Evolutionary conservation across 1,140 invertebrate genomes (phyloP).

Genomic region (Dermatophagoides farinae): DNA sequence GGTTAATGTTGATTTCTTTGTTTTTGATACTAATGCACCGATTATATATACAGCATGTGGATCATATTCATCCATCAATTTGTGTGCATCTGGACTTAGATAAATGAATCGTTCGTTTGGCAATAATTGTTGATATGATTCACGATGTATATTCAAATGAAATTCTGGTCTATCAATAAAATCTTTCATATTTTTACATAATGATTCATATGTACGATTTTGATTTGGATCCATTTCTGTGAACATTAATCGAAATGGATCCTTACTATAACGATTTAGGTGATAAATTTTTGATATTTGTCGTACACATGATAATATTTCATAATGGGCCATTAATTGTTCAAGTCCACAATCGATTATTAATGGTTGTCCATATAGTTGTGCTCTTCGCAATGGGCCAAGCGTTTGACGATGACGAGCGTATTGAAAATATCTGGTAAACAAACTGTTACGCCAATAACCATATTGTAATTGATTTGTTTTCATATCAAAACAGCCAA

Average conservation of each 20-base stretch:
- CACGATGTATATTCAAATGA: neutral
- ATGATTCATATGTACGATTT: slow-evolving; percentile 1
- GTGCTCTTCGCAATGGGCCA: neutral
- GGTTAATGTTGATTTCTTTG: neutral
- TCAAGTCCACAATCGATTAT: slow-evolving; percentile 8
- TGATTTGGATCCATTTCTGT: neutral
- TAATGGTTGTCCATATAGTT: neutral
- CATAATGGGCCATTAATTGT: neutral
- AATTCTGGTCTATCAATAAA: neutral
- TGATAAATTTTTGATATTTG: slow-evolving; percentile 2
- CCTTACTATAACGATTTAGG: neutral
- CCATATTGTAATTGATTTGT: slow-evolving; percentile 3
- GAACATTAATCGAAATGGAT: slow-evolving; percentile 1
- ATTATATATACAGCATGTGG: slow-evolving; percentile 8
- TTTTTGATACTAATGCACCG: slow-evolving; percentile 40
- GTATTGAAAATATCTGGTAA: neutral
- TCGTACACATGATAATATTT: neutral
- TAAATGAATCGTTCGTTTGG: neutral
- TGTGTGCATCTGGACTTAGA: slow-evolving; percentile 5
- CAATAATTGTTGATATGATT: slow-evolving; percentile 6
- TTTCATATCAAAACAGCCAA: slow-evolving; percentile 3
- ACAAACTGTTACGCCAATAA: slow-evolving; percentile 1
- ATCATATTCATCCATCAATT: neutral
- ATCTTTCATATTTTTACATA: neutral
- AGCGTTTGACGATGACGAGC: neutral